A percentile compares a stretch with the other conserved stretches of the same genome.
Conservation (phyloP, 2,113 vertebrate genomes). For the Saccopteryx bilineata region DNA sequence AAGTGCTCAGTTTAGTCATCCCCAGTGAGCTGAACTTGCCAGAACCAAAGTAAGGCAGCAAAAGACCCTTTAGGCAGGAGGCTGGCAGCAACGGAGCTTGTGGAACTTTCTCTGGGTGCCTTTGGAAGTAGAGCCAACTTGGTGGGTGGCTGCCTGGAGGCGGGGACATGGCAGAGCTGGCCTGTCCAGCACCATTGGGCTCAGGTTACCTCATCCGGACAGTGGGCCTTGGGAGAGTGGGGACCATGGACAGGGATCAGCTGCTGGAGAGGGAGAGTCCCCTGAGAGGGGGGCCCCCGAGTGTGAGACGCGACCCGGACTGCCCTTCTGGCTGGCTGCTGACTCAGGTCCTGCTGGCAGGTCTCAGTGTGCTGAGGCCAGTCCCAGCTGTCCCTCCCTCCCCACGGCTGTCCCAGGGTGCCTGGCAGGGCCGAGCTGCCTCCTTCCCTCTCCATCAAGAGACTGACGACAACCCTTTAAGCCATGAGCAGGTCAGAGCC, state of each 20-base stretch:
- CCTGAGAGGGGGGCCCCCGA: not conserved
- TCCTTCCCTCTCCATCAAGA: not conserved
- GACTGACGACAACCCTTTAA: not conserved
- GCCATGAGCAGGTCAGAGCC: not conserved
- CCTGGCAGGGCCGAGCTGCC: not conserved
- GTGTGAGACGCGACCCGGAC: not conserved
- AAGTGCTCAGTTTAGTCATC: not conserved
- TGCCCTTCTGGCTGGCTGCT: not conserved
- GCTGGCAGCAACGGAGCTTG: not conserved
- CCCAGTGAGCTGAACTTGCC: not conserved
- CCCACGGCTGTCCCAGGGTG: not conserved
- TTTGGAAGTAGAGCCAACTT: not conserved
- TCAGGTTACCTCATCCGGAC: not conserved
- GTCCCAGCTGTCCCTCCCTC: not conserved
- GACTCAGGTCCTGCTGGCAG: conserved; percentile 61
- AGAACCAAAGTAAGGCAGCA: not conserved
- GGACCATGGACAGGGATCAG: not conserved
- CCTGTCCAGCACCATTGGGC: not conserved
- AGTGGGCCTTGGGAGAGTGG: too few species aligned
- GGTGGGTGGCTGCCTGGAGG: not conserved
- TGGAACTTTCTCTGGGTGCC: not conserved
- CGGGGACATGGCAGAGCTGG: not conserved
- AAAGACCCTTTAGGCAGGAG: not conserved
- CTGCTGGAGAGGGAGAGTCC: not conserved
- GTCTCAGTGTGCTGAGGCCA: conserved; percentile 53